Conservation (phyloP, 1,140 invertebrate genomes). For the Pogonus chalceus region DNA sequence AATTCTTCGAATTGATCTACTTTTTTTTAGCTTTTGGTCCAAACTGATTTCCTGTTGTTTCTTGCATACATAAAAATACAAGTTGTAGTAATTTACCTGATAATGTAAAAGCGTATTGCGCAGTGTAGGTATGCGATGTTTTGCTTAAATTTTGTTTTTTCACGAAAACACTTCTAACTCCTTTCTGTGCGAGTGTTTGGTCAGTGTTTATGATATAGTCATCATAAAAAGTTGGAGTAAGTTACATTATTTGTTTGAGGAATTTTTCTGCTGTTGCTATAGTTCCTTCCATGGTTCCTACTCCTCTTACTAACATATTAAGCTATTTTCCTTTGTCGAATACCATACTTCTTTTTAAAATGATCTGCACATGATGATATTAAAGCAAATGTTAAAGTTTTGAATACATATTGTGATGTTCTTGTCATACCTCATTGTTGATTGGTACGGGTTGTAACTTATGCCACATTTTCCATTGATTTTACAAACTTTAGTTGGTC, state of each 20-base stretch:
- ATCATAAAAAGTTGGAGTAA: slow-evolving; percentile 3
- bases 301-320: neutral
- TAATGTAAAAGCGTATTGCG: slow-evolving; percentile 13
- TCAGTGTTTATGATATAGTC: slow-evolving; percentile 12
- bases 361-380: neutral
- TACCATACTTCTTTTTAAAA: slow-evolving; percentile 8
- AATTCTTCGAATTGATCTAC: no score
- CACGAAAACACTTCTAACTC: slow-evolving; percentile 13
- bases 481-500: no score
- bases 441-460: slow-evolving; percentile 5
- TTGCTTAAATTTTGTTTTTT: slow-evolving; percentile 16
- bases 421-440: slow-evolving; percentile 4
- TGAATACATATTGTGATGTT: neutral
- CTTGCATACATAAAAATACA: no score
- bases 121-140: slow-evolving; percentile 18
- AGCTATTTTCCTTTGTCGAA: slow-evolving; percentile 1
- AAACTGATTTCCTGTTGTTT: no score
- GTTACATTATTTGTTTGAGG: neutral
- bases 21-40: no score
- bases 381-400: neutral
- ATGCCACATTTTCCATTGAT: no score
- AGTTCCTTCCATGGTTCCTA: neutral
- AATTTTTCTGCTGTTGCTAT: slow-evolving; percentile 9
- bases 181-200: slow-evolving; percentile 14
- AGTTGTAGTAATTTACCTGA: no score